Evolutionary conservation across 2,888 invertebrate species (phyloP).

Genomic region (Callosobruchus maculatus): DNA sequence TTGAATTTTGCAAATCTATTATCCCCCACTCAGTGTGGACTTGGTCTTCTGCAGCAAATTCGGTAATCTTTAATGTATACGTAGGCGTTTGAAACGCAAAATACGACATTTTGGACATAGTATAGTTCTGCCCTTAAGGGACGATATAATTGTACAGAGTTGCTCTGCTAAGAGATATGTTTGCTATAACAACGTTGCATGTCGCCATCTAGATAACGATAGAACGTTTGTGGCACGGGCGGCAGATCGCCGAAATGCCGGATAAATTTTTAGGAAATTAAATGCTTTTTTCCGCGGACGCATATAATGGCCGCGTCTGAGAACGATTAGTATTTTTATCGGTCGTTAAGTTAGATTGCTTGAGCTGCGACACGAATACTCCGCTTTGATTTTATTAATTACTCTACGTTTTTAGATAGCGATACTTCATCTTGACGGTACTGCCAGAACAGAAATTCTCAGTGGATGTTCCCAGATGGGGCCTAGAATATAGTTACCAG

Average conservation of each 20-base stretch:
- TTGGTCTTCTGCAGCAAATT: no score
- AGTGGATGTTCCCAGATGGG: not conserved
- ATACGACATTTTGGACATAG: no score
- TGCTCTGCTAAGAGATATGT: no score
- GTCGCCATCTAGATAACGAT: not conserved
- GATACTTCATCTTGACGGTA: not conserved
- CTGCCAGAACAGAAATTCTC: not conserved
- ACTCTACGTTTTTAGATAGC: slow-evolving; percentile 14
- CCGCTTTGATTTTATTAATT: slow-evolving; percentile 21
- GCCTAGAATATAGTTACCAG: not conserved
- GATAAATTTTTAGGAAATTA: slow-evolving; percentile 24
- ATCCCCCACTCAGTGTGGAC: no score
- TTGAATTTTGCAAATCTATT: no score
- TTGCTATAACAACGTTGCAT: no score
- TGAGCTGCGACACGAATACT: slow-evolving; percentile 14
- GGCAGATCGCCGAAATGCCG: slow-evolving; percentile 25
- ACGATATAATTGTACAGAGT: no score
- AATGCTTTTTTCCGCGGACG: slow-evolving; percentile 18
- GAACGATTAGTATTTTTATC: slow-evolving; percentile 17
- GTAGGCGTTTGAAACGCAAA: no score
- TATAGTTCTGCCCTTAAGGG: no score
- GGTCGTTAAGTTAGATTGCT: slow-evolving; percentile 13
- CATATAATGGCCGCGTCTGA: slow-evolving; percentile 15
- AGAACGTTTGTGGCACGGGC: not conserved
- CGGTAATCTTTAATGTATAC: no score